Percentiles rank a stretch among this genome's conserved stretches.
Conservation (phyloP, 1,140 invertebrate species). For the Neodiprion pinetum region DNA sequence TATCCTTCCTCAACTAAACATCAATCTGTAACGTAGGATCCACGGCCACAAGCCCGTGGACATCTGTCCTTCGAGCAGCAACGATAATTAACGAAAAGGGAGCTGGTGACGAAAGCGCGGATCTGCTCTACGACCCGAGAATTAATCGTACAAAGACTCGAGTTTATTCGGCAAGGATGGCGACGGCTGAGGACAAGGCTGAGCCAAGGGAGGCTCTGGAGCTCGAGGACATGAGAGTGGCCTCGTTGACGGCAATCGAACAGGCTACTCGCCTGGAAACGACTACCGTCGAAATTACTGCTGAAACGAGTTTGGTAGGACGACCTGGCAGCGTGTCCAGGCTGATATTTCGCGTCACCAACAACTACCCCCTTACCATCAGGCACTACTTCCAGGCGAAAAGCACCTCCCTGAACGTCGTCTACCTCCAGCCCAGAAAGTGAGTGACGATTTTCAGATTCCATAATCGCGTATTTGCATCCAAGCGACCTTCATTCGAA, state of each 20-base stretch:
- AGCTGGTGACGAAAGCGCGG: background rate
- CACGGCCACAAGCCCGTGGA: no score
- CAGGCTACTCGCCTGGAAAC: conserved; percentile 21
- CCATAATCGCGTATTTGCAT: no score
- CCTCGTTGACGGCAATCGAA: conserved; percentile 18
- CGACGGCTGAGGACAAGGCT: background rate
- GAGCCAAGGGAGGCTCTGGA: conserved; percentile 27
- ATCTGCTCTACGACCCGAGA: conserved; percentile 1
- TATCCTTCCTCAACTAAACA: no score
- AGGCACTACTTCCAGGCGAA: conserved; percentile 30
- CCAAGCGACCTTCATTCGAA: no score
- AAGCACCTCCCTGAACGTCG: conserved; percentile 29
- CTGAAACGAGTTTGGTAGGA: conserved; percentile 38
- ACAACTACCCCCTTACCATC: conserved; percentile 38
- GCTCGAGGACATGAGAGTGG: conserved; percentile 26
- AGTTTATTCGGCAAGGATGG: background rate
- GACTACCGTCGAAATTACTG: conserved; percentile 42
- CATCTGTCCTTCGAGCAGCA: no score
- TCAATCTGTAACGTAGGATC: no score
- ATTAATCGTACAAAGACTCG: background rate
- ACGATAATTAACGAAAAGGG: no score
- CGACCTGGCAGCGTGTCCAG: conserved; percentile 32
- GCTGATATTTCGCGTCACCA: conserved; percentile 44
- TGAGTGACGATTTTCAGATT: background rate
- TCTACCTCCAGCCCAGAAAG: conserved; percentile 24